These are phyloP conservation scores for Cottoperca gobio DNA, from an alignment of 2,797 vertebrate genomes.

Conservation along the genomic window DNA sequence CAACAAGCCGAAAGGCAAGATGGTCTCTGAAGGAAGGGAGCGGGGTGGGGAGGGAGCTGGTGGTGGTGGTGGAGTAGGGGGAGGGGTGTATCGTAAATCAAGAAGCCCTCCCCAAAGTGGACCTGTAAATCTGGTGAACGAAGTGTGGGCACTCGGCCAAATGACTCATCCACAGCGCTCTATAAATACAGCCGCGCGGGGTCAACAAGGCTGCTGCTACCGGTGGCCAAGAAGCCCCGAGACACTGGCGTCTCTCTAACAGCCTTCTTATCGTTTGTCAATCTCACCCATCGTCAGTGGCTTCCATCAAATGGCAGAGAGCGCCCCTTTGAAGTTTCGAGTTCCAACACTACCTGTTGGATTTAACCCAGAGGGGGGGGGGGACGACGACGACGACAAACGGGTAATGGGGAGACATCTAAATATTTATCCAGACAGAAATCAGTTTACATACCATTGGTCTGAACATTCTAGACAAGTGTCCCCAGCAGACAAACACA, in stretches of 20 bases:
- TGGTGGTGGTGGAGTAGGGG: constrained; percentile 24
- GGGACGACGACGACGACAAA: too few relatives aligned
- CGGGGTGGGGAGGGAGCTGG: constrained; percentile 64
- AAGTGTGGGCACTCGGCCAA: constrained; percentile 78
- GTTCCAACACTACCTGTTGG: constrained; percentile 39
- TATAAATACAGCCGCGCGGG: constrained; percentile 82
- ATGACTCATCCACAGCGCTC: constrained; percentile 74
- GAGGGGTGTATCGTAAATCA: constrained; percentile 77
- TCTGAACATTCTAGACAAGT: constrained; percentile 57
- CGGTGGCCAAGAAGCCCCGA: constrained; percentile 65
- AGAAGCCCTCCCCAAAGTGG: constrained; percentile 67
- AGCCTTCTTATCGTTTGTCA: constrained; percentile 57
- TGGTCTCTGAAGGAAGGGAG: constrained; percentile 72
- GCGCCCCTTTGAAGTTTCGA: constrained; percentile 21
- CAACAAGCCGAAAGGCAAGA: constrained; percentile 54
- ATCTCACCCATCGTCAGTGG: constrained; percentile 32
- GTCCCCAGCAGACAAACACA: constrained; percentile 54
- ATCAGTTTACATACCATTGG: constrained; percentile 73
- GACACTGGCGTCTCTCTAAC: constrained; percentile 63
- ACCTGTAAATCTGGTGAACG: constrained; percentile 82
- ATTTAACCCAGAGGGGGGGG: not conserved
- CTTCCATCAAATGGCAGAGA: constrained; percentile 27
- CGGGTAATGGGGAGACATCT: constrained; percentile 22
- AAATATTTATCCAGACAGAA: constrained; percentile 76
- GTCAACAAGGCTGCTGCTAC: constrained; percentile 74